Conservation (phyloP, 1,140 invertebrate genomes). For the Acromyrmex charruanus region DNA sequence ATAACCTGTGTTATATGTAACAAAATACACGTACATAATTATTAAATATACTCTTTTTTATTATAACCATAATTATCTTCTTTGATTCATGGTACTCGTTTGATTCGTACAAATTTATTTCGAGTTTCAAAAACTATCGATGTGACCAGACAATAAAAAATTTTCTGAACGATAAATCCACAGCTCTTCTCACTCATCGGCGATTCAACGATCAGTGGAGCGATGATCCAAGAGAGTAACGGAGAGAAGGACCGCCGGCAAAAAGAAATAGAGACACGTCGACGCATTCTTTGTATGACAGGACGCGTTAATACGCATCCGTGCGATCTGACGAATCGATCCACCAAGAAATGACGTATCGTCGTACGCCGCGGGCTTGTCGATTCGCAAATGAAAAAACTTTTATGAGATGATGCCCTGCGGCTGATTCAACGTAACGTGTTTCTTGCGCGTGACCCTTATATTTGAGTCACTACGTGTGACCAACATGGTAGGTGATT, state of each 20-base stretch:
- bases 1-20: not conserved
- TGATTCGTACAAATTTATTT: slow-evolving; percentile 19
- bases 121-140: not conserved
- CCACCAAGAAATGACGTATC: slow-evolving; percentile 75
- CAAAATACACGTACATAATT: not conserved
- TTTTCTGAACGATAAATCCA: slow-evolving; percentile 61
- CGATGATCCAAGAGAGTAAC: not conserved
- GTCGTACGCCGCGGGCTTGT: slow-evolving; percentile 64
- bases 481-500: slow-evolving; percentile 7
- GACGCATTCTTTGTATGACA: slow-evolving; percentile 72
- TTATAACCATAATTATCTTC: not conserved
- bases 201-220: slow-evolving; percentile 30
- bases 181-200: slow-evolving; percentile 34
- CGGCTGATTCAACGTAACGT: slow-evolving; percentile 56
- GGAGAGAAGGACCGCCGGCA: slow-evolving; percentile 8
- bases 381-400: slow-evolving; percentile 72
- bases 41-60: slow-evolving; percentile 10
- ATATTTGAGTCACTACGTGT: not conserved
- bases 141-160: slow-evolving; percentile 59
- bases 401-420: slow-evolving; percentile 63
- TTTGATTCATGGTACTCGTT: not conserved
- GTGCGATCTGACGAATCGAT: slow-evolving; percentile 52
- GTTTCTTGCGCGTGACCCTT: slow-evolving; percentile 64
- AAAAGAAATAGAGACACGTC: slow-evolving; percentile 69
- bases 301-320: slow-evolving; percentile 69